Evolutionary conservation across 1,140 invertebrate genomes (phyloP).

Genomic region (Drosophila kohkoa): DNA sequence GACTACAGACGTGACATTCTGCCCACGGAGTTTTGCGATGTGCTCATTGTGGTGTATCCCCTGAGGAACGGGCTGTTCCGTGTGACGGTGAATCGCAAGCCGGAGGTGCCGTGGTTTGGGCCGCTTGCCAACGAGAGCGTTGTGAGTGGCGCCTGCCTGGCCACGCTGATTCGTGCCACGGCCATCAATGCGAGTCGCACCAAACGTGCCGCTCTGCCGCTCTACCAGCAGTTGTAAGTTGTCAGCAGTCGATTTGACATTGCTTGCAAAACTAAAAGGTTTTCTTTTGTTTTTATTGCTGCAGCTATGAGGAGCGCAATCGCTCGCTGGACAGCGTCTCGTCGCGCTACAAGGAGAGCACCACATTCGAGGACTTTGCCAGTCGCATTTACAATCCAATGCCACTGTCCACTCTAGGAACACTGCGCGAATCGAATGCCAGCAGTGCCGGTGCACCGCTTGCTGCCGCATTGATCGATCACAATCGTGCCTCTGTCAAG

Average conservation of each 20-base stretch:
- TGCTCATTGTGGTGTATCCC: slow-evolving; percentile 98
- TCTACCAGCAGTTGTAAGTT: slow-evolving; percentile 96
- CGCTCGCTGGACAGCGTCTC: slow-evolving; percentile 95
- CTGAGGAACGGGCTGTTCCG: slow-evolving; percentile 92
- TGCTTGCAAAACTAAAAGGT: background rate
- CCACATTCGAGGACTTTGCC: slow-evolving; percentile 97
- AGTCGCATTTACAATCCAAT: slow-evolving; percentile 93
- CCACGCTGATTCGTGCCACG: slow-evolving; percentile 95
- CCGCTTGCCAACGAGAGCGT: slow-evolving; percentile 98
- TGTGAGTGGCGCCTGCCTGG: slow-evolving; percentile 92
- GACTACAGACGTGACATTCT: slow-evolving; percentile 98
- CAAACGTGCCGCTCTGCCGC: slow-evolving; percentile 93
- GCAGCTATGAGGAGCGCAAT: slow-evolving; percentile 95
- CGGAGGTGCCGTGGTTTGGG: slow-evolving; percentile 97
- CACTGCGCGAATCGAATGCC: slow-evolving; percentile 68
- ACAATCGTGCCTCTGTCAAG: slow-evolving; percentile 80
- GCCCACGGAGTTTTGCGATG: slow-evolving; percentile 99
- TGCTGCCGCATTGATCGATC: slow-evolving; percentile 86
- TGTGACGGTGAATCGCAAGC: slow-evolving; percentile 93
- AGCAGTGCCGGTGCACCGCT: slow-evolving; percentile 79
- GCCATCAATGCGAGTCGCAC: slow-evolving; percentile 96
- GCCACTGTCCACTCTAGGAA: slow-evolving; percentile 84
- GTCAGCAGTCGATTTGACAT: background rate
- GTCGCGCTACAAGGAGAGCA: slow-evolving; percentile 93
- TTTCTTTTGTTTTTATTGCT: slow-evolving; percentile 46